Evolutionary conservation across 2,797 vertebrate species (phyloP).

Genomic region (Danionella dracula): DNA sequence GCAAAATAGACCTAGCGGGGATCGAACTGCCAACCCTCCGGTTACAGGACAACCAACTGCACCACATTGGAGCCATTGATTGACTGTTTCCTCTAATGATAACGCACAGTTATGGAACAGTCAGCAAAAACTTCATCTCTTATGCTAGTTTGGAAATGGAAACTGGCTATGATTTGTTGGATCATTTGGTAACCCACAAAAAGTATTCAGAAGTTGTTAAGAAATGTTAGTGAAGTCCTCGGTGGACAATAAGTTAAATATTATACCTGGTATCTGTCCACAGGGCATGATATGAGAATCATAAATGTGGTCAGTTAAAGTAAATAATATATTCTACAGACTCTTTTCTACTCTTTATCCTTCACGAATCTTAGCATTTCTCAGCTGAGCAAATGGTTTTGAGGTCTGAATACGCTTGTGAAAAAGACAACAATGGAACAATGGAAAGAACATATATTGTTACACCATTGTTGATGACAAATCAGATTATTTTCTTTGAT

Average conservation of each 20-base stretch:
- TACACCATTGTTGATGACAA: no score
- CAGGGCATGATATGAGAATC: neutral
- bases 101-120: neutral
- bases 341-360: slow-evolving; percentile 13
- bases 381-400: slow-evolving; percentile 10
- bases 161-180: slow-evolving; percentile 9
- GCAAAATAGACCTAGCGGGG: no score
- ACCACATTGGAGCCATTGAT: slow-evolving; percentile 27
- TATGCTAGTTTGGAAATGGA: neutral
- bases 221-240: slow-evolving; percentile 17
- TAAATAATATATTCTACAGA: slow-evolving; percentile 32
- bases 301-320: slow-evolving; percentile 24
- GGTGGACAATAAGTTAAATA: neutral
- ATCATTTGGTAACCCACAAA: slow-evolving; percentile 11
- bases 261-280: slow-evolving; percentile 11
- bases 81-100: slow-evolving; percentile 24
- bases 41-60: no score
- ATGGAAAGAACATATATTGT: no score
- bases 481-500: no score
- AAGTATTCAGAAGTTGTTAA: slow-evolving; percentile 26
- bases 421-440: neutral
- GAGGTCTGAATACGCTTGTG: neutral
- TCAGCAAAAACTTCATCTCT: slow-evolving; percentile 14
- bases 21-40: no score
- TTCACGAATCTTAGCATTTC: neutral